Base-by-base conservation (phyloP, 2,888 invertebrate species). In the Leucoma salicis region DNA sequence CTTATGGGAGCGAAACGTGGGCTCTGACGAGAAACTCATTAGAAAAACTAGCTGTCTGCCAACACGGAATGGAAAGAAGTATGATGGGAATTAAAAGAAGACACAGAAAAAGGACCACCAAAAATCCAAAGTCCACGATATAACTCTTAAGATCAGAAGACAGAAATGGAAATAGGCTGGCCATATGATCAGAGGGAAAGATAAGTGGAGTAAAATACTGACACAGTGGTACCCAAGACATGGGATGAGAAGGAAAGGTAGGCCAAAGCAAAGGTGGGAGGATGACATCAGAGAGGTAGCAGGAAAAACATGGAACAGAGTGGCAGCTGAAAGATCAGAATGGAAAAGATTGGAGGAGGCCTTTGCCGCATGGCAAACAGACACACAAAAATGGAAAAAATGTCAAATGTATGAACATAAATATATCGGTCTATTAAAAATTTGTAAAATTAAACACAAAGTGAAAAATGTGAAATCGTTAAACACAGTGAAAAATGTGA, bases 171-270 rank as follows among this genome's bases (percentile, higher is more conserved):
- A 3, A 10, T 35, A 29, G 29, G 28, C 29, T 3, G 36, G 29
- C 1, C 29, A 36, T 6, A 16, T 36, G 29, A 13, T 21, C 2
- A 36, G 37, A 31, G 37, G 37, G 14, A 3, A 21, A 12, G 37
- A 37, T 12, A 37, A 37, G 31, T 37, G 37, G 37, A 37, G 10
- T n/a, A 31, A 37, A 31, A 31, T n/a, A 10, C 13, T 37, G 29
- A 37, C 21, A 13, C 14, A 4, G 16, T 37, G 21, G 37, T 29
- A 37, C 24, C 21, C 21, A 2, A 31, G 14, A 14, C 21, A 31
- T 21, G 37, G 31, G 1, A 37, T 31, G 10, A 29, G 37, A 14
- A 37, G 13, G 7, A 24, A 14, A 35, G 25, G 34, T 3, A 24
- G 34, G 25, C 34, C 12, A 13, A 12, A 35, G 10, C 24, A 35